Conservation (phyloP, 2,113 vertebrate species). For the Lasiurus borealis region DNA sequence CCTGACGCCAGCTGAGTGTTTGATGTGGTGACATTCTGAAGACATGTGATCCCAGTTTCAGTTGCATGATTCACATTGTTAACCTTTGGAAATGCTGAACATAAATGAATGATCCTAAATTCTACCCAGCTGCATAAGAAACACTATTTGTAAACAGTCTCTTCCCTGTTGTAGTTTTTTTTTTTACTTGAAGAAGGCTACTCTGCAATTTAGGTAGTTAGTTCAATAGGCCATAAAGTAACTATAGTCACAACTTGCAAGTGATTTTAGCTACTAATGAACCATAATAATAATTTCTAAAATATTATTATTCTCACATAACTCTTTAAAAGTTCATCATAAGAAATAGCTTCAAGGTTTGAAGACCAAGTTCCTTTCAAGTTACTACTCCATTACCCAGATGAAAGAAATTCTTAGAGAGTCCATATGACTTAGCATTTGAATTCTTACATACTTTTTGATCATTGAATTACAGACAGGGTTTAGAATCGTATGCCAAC, state of each 20-base stretch:
- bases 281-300: slow-evolving; percentile 71
- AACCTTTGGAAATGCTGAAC: slow-evolving; percentile 72
- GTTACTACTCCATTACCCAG: not conserved
- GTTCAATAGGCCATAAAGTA: slow-evolving; percentile 39
- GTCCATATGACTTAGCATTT: not conserved
- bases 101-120: slow-evolving; percentile 63
- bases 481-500: not conserved
- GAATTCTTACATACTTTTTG: not conserved
- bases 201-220: slow-evolving; percentile 13
- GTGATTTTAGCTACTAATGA: slow-evolving; percentile 69
- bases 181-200: slow-evolving; percentile 65
- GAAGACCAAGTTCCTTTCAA: not conserved
- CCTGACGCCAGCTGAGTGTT: slow-evolving; percentile 66
- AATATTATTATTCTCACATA: slow-evolving; percentile 68
- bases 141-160: slow-evolving; percentile 49
- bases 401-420: not conserved
- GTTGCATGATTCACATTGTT: slow-evolving; percentile 4
- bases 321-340: slow-evolving; percentile 74
- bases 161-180: not conserved
- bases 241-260: not conserved
- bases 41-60: slow-evolving; percentile 53
- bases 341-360: slow-evolving; percentile 57
- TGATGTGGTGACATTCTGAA: slow-evolving; percentile 78
- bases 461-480: not conserved
- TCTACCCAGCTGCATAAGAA: slow-evolving; percentile 64